Base-by-base conservation (phyloP, 1,140 invertebrate species). In the Drosophila ohnishii region DNA sequence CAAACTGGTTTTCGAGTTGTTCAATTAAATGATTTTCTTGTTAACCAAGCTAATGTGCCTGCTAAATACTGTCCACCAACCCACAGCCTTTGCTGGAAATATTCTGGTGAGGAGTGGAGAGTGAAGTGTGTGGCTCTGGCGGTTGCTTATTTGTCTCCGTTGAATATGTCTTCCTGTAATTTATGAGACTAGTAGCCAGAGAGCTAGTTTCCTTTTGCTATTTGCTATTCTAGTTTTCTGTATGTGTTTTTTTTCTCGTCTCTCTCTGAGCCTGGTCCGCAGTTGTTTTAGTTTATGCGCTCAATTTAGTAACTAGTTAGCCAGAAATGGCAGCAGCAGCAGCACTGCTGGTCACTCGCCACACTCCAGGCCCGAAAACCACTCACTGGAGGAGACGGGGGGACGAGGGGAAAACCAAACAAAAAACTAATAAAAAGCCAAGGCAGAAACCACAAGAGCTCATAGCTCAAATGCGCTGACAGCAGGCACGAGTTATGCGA, bases 381-480 rank as follows among this genome's bases (percentile, higher is more conserved):
- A 78, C 81, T 79, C 71, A 66, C 28, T 32, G 28, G 25, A 28
- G 1, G 57, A 16, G 10, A 1, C 19, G 1, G 25, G 32, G 45
- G 44, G 30, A 22, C n/a, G 48, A 40, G 45, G 32, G 35, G 19
- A 57, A 77, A 77, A 64, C 39, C 83, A 69, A 79, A 85, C 78
- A 82, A 87, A 84, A 87, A 87, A 87, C 83, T 87, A 87, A 87
- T 87, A 88, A 87, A 87, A 87, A 88, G 83, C 84, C 83, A 76
- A 64, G 69, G 83, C 60, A 87, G 78, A 88, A 88, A 79, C 83
- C 83, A 87, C 83, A 83, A 88, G 79, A 87, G 72, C 80, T 87
- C 83, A 80, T 87, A 88, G 83, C 83, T 87, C 83, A 87, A 87
- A 87, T 83, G 73, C 83, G 83, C 83, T 87, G 83, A 87, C 83